A percentile compares a stretch with the other conserved stretches of the same genome.
Evolutionary conservation across 2,797 vertebrate species (phyloP).

Genomic region (Lindbergichthys nudifrons): DNA sequence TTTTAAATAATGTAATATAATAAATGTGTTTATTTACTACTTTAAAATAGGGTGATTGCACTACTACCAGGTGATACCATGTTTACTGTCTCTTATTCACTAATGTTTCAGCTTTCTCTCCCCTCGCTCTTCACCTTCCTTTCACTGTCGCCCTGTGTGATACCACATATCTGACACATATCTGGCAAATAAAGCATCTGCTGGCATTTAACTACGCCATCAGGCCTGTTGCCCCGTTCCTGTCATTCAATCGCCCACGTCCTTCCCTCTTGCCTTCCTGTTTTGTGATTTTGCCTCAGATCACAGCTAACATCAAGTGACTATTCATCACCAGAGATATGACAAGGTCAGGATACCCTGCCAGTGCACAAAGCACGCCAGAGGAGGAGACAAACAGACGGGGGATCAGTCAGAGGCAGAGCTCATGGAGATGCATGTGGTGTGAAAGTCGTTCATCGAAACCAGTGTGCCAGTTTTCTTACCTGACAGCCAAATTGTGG

Average conservation of each 20-base stretch:
- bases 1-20: constrained; percentile 1
- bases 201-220: constrained; percentile 18
- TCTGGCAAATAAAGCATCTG: constrained; percentile 13
- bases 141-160: not conserved
- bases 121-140: not conserved
- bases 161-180: constrained; percentile 22
- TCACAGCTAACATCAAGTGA: constrained; percentile 15
- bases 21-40: not conserved
- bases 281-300: constrained; percentile 35
- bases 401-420: not conserved
- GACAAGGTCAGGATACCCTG: constrained; percentile 18
- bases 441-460: constrained; percentile 16
- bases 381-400: not conserved
- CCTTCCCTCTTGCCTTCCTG: constrained; percentile 9
- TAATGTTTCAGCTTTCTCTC: not conserved
- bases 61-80: not conserved
- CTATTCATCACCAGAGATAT: constrained; percentile 33
- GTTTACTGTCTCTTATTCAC: not conserved
- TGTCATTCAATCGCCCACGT: not conserved
- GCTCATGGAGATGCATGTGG: not conserved
- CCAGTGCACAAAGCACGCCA: constrained; percentile 10
- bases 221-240: not conserved
- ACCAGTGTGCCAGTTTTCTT: not conserved
- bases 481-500: not conserved
- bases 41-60: not conserved